Evolutionary conservation across 2,797 vertebrate species (phyloP).

Genomic region (Hephaestus fuliginosus): DNA sequence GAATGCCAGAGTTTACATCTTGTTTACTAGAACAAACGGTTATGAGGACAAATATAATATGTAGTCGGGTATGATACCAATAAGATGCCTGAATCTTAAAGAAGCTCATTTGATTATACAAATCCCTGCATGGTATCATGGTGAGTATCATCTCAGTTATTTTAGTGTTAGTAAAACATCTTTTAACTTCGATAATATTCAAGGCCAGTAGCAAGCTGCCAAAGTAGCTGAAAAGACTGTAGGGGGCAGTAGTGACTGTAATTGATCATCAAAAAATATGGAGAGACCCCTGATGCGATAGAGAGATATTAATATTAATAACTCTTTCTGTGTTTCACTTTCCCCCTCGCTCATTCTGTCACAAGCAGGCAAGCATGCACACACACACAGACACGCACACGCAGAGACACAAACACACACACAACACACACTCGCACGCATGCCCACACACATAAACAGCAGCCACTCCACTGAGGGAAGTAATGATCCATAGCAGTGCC

Average conservation of each 20-base stretch:
- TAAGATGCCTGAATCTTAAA: not conserved
- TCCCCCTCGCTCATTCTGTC: slow-evolving; percentile 66
- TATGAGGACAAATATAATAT: not conserved
- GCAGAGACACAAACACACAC: slow-evolving; percentile 6
- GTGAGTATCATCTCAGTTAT: slow-evolving; percentile 2
- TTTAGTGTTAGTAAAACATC: slow-evolving; percentile 23
- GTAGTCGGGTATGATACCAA: not conserved
- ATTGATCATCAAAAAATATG: slow-evolving; percentile 57
- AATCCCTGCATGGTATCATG: not conserved
- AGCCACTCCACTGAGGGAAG: slow-evolving; percentile 64
- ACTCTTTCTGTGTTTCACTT: slow-evolving; percentile 58
- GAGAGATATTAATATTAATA: slow-evolving; percentile 86
- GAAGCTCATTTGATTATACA: not conserved
- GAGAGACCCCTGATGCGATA: slow-evolving; percentile 72
- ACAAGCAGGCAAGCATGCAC: slow-evolving; percentile 23
- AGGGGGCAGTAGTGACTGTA: slow-evolving; percentile 79
- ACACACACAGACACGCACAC: not conserved
- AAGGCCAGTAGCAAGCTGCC: slow-evolving; percentile 8
- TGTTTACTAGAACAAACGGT: not conserved
- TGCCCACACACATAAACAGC: slow-evolving; percentile 29
- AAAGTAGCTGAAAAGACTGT: slow-evolving; percentile 64
- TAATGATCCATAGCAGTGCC: slow-evolving; percentile 84
- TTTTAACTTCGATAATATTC: slow-evolving; percentile 16
- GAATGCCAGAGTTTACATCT: not conserved
- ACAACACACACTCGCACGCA: slow-evolving; percentile 18